Base-by-base conservation (phyloP, 2,888 invertebrate species). In the Dryobotodes eremita region DNA sequence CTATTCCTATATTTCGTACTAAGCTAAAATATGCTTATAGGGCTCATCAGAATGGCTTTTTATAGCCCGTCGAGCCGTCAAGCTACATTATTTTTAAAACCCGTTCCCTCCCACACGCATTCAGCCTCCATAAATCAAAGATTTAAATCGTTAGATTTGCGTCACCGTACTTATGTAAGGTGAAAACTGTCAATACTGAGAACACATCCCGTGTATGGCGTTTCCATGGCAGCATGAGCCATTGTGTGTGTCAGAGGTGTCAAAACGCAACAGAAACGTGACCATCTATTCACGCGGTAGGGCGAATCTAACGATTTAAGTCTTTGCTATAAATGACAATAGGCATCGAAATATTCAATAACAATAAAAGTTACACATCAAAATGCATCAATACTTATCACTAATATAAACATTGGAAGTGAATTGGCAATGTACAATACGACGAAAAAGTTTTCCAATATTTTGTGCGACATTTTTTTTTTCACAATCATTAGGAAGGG, bases 301-400 rank as follows among this genome's bases (percentile, higher is more conserved):
- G 23, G 62, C 62, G 23, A 62, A 13, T 62, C 62, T 36, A 36
- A 62, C 23, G 20, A 13, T 62, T 11, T 0, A 62, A 62, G 36
- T 23, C 23, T 62, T 23, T 36, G 23, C 13, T 23, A 62, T 23
- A 85, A 85, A 82, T 75, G 85, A 88, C 81, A 87, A 86, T 86
- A 91, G 90, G 89, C 90, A 86, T 88, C 77, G 85, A 88, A 89
- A 91, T 91, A 89, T 90, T 88, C 77, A 88, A 91, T 86, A 87
- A 89, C 86, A 89, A 89, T 90, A 88, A 89, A 80, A 89, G 80
- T 86, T 90, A 90, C 77, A 91, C 91, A 89, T 92, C 90, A 88
- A 91, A 92, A 92, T 89, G 87, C 85, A 83, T 88, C 88, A 89
- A 88, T 89, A 88, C 90, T 90, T 91, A 92, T 71, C 42, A 74